Base-by-base conservation (phyloP, 1,140 invertebrate species). In the Maniola jurtina region DNA sequence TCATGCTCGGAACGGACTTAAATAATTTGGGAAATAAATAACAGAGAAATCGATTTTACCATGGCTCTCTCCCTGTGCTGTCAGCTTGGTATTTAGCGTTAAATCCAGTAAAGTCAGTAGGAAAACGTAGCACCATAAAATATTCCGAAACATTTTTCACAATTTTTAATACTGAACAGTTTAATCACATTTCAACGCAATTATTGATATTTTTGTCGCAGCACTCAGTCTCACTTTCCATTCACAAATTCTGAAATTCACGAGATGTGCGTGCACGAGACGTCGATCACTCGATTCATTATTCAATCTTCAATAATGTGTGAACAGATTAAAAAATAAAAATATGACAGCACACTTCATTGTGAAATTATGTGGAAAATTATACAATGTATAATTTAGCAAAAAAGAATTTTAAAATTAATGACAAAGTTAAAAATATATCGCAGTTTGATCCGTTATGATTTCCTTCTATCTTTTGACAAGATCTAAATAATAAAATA, bases 51-150 rank as follows among this genome's bases (percentile, higher is more conserved):
- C 82, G 86, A 89, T 87, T 82, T 88, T 90, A 90, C 86, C 88
- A 85, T 90, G 84, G 76, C 84, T 90, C 77, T 90, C 86, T 77
- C 88, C 86, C 72, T 85, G 84, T 48, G 86, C 86, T 80, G 84
- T 83, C 83, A 88, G 73, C 78, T 83, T 88, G 56, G 81, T 84
- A 65, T 88, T 87, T 45, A 85, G 76, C 52, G 88, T 83, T 79
- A 88, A 80, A 83, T 90, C 86, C 71, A 88, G 77, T 63, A 87
- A 80, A 61, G 86, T 88, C 75, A 90, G 79, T 75, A 86, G 70
- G 73, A 90, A 83, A 77, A 88, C 77, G 66, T 87, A 89, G 84
- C 77, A 86, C 86, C 83, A 87, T 71, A 88, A 77, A 68, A 83
- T 76, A 80, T 86, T 86, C 66, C 79, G 76, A 83, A 75, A 86